Evolutionary conservation across 2,888 invertebrate species (phyloP).

Genomic region (Heliconius charithonia): DNA sequence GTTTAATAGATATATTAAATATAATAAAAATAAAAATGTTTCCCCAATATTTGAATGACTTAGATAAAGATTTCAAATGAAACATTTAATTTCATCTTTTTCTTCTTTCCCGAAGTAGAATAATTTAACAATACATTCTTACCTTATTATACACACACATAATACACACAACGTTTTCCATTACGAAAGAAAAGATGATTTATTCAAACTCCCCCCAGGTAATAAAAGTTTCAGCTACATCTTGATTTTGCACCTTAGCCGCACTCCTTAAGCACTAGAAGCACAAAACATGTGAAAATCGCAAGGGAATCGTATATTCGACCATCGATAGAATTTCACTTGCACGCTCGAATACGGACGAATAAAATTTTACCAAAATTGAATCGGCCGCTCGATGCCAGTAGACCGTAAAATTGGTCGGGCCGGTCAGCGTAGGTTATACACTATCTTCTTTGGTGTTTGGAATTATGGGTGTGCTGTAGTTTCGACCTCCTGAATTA

Average conservation of each 20-base stretch:
- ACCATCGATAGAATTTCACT: slow-evolving; percentile 75
- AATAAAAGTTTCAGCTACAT: slow-evolving; percentile 29
- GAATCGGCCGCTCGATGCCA: slow-evolving; percentile 75
- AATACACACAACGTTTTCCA: neutral
- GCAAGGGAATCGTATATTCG: slow-evolving; percentile 57
- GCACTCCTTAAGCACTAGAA: slow-evolving; percentile 24
- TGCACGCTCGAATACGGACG: slow-evolving; percentile 72
- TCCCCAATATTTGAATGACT: no score
- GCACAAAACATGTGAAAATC: slow-evolving; percentile 62
- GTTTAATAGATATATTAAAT: neutral
- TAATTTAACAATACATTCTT: neutral
- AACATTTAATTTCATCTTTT: no score
- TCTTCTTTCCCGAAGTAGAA: neutral
- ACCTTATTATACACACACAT: neutral
- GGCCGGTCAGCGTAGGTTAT: slow-evolving; percentile 65
- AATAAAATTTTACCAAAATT: slow-evolving; percentile 82
- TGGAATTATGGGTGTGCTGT: slow-evolving; percentile 69
- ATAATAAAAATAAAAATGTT: neutral
- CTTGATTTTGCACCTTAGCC: slow-evolving; percentile 35
- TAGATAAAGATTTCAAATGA: no score
- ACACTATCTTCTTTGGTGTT: slow-evolving; percentile 70
- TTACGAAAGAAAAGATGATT: slow-evolving; percentile 29
- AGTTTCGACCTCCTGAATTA: slow-evolving; percentile 71
- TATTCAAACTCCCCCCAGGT: slow-evolving; percentile 22
- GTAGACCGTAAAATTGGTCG: slow-evolving; percentile 80